Base-by-base conservation (phyloP, 2,113 vertebrate species). In the Mastomys coucha region DNA sequence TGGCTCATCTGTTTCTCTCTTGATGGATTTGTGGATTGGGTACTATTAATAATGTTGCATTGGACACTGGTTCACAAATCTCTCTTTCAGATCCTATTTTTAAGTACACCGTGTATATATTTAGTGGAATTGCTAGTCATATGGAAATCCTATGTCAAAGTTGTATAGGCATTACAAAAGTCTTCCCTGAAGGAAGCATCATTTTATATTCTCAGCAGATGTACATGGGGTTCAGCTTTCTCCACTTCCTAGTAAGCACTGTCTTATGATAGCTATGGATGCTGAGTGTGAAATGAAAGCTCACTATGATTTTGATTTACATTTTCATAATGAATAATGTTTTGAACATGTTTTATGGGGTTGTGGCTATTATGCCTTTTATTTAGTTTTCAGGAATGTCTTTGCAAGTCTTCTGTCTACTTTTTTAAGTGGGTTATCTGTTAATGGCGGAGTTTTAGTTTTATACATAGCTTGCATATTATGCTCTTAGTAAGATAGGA, bases 261-360 rank as follows among this genome's bases (percentile, higher is more conserved):
- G 92, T 92, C 31, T n/a, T 31, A 63, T 91, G 65, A 49, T 45
- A 96, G 28, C n/a, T 11, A 60, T 39, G 14, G 14, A 49, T 91
- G 84, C 16, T 42, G n/a, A 7, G 1, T 88, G 1, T 95, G 53
- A 91, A 89, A 63, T 65, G 20, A 78, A n/a, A 91, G 17, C 16
- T 75, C 53, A 77, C 81, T 86, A 9, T 69, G 31, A 42, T 91
- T 95, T 91, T 81, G 84, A 78, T 91, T 94, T 39, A 26, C 22
- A 73, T 89, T 95, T 85, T 33, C 36, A 24, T 91, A 39, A 69
- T 84, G 45, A 89, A 42, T 87, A 53, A 78, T 75, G 39, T 69
- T 3, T 39, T 77, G 2, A 63, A 33, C 2, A 33, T 89, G 26
- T 93, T 82, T 87, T 67, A 63, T 87, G n/a, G 39, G 16, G 14